Percentiles rank a stretch among this genome's conserved stretches.
Evolutionary conservation across 2,797 vertebrate species (phyloP).

Genomic region (Pyrocephalus nanus): DNA sequence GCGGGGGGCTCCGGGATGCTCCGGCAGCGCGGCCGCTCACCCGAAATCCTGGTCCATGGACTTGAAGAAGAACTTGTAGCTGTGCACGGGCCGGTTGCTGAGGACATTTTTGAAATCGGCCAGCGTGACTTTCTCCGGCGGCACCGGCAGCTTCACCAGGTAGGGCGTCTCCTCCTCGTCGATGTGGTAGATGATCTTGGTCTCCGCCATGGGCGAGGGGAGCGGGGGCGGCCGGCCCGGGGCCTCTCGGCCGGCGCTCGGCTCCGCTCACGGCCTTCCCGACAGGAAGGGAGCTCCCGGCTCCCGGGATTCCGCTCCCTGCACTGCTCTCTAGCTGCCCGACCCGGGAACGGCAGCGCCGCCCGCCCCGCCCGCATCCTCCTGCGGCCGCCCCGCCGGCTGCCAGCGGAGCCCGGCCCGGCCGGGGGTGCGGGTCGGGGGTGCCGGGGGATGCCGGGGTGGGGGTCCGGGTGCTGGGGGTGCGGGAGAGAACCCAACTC

Average conservation of each 20-base stretch:
- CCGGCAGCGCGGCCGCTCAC: slow-evolving; percentile 74
- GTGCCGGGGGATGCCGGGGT: too few species aligned
- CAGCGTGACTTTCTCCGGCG: slow-evolving; percentile 94
- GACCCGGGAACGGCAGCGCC: slow-evolving; percentile 1
- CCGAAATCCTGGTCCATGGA: slow-evolving; percentile 99
- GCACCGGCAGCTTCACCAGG: slow-evolving; percentile 92
- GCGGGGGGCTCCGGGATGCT: not conserved
- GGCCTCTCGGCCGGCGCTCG: slow-evolving; percentile 28
- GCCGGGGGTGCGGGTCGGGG: not conserved
- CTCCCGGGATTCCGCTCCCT: slow-evolving; percentile 8
- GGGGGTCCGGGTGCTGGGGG: too few species aligned
- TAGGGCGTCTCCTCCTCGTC: slow-evolving; percentile 99
- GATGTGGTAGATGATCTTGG: slow-evolving; percentile 98
- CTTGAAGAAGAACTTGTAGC: slow-evolving; percentile 99
- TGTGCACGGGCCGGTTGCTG: slow-evolving; percentile 91
- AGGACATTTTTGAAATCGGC: slow-evolving; percentile 99
- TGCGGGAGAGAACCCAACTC: too few species aligned
- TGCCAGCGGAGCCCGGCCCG: not conserved
- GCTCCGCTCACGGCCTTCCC: slow-evolving; percentile 6
- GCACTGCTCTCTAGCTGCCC: slow-evolving; percentile 62
- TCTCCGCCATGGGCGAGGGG: slow-evolving; percentile 92
- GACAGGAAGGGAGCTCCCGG: slow-evolving; percentile 15
- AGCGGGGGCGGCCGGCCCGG: not conserved
- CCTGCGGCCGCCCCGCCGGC: not conserved
- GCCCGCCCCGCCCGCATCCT: slow-evolving; percentile 37